Evolutionary conservation across 2,113 vertebrate genomes (phyloP).

Genomic region (Hippocampus mohnikei): DNA sequence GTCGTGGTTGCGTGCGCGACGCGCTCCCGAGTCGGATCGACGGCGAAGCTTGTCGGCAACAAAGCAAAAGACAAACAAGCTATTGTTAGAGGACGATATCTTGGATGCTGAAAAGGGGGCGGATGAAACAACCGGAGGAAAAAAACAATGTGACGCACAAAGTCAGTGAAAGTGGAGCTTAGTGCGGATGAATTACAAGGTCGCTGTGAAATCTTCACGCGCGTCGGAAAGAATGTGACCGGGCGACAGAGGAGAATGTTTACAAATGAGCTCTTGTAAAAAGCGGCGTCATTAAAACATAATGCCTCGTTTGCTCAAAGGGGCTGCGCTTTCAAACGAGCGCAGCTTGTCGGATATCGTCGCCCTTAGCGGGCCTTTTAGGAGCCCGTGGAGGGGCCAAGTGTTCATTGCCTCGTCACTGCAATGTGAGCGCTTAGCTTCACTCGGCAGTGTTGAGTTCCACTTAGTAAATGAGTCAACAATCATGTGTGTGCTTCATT

Average conservation of each 20-base stretch:
- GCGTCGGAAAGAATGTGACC: slow-evolving; percentile 22
- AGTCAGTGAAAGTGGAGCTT: slow-evolving; percentile 9
- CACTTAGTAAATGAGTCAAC: not conserved
- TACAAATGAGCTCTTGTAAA: slow-evolving; percentile 1
- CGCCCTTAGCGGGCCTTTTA: not conserved
- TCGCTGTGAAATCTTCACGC: slow-evolving; percentile 23
- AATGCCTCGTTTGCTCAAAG: not conserved
- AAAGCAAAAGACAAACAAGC: slow-evolving; percentile 38
- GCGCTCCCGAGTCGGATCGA: slow-evolving; percentile 42
- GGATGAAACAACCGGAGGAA: slow-evolving; percentile 10
- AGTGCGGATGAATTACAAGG: slow-evolving; percentile 27
- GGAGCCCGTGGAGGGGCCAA: not conserved
- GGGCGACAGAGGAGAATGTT: slow-evolving; percentile 13
- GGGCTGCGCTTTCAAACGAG: not conserved
- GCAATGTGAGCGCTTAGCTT: not conserved
- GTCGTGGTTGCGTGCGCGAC: slow-evolving; percentile 26
- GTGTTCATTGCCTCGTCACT: not conserved
- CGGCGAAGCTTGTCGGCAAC: slow-evolving; percentile 56
- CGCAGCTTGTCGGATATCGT: not conserved
- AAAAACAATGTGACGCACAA: not conserved
- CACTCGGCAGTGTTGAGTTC: not conserved
- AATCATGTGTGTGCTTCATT: not conserved
- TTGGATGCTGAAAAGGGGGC: slow-evolving; percentile 22
- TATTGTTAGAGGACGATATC: slow-evolving; percentile 35
- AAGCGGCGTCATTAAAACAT: not conserved